These are phyloP conservation scores for Cnemophilus loriae DNA, from an alignment of 2,113 vertebrate genomes.

Conservation along the genomic window DNA sequence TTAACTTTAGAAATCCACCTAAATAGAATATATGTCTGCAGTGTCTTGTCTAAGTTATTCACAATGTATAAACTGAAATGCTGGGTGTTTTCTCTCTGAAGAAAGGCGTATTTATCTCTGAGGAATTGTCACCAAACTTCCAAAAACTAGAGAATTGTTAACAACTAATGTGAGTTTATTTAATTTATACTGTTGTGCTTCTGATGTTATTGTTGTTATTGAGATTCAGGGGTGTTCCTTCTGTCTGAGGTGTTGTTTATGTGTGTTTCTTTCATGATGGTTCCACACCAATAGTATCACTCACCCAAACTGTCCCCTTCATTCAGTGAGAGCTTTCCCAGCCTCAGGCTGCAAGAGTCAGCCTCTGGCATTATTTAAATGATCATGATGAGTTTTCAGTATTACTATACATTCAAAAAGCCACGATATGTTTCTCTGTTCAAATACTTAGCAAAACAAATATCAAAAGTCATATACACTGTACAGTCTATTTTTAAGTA, in stretches of 20 bases:
- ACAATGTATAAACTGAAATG: not conserved
- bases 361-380: not conserved
- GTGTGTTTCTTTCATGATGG: not conserved
- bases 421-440: slow-evolving; percentile 31
- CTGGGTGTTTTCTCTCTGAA: not conserved
- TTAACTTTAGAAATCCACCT: not conserved
- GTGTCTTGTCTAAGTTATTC: not conserved
- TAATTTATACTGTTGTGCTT: not conserved
- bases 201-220: not conserved
- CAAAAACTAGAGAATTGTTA: not conserved
- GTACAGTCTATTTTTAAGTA: slow-evolving; percentile 61
- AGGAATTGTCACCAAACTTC: not conserved
- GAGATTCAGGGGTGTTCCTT: not conserved
- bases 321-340: not conserved
- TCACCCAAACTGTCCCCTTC: not conserved
- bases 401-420: slow-evolving; percentile 61
- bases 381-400: not conserved
- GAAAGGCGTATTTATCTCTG: not conserved
- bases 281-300: not conserved
- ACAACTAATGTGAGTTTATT: not conserved
- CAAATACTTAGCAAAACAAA: slow-evolving; percentile 51
- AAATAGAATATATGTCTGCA: not conserved
- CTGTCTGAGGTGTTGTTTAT: not conserved
- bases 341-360: not conserved
- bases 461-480: slow-evolving; percentile 57